A percentile compares a stretch with the other conserved stretches of the same genome.
phyloP scores from a whole-genome alignment of 2,113 vertebrate species.

The Tautogolabrus adspersus region DNA sequence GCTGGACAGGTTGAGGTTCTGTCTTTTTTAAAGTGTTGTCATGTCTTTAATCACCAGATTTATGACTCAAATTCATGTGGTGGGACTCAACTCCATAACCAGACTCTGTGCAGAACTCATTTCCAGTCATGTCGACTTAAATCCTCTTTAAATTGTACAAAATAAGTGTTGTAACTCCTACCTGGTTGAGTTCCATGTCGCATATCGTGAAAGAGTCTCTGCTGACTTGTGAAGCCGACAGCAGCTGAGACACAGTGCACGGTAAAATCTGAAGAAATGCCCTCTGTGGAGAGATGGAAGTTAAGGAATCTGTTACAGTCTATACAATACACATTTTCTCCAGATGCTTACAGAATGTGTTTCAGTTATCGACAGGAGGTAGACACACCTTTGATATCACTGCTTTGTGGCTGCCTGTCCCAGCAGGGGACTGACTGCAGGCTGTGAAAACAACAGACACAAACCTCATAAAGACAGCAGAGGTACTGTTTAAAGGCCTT shows the following conservation, averaged over 20 bases:
- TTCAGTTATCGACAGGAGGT: neutral
- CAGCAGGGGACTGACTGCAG: neutral
- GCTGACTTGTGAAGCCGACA: constrained; percentile 77
- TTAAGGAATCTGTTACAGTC: neutral
- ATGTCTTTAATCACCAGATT: neutral
- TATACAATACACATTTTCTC: neutral
- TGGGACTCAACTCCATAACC: neutral
- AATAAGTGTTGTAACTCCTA: constrained; percentile 39
- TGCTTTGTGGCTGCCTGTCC: neutral
- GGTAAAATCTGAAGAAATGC: constrained; percentile 81
- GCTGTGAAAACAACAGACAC: neutral
- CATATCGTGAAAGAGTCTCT: constrained; percentile 83
- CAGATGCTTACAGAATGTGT: neutral
- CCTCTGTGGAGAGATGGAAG: constrained; percentile 41
- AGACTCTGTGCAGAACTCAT: neutral
- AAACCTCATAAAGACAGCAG: neutral
- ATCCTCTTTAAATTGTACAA: neutral
- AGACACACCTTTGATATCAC: constrained; percentile 24
- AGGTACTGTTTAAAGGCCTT: neutral
- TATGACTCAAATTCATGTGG: too few relatives aligned
- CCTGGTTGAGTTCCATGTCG: constrained; percentile 87
- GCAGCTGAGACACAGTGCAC: constrained; percentile 91
- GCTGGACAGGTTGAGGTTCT: too few relatives aligned
- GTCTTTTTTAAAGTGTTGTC: too few relatives aligned
- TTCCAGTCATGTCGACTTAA: neutral